Evolutionary conservation across 1,140 invertebrate genomes (phyloP).

Genomic region (Lordiphosa clarofinis): DNA sequence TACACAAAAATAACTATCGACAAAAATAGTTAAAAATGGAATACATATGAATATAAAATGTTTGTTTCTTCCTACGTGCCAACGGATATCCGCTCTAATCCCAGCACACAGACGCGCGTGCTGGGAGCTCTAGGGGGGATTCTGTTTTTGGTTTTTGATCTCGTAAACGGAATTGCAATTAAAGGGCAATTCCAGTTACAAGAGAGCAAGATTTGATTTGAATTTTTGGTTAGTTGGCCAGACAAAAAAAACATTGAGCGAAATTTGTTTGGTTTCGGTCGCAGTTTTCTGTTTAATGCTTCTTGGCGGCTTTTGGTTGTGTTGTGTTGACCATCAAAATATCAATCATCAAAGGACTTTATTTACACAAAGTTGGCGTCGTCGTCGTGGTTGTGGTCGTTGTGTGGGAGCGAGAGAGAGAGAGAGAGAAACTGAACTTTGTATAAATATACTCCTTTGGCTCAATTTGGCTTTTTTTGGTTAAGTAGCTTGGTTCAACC

Average conservation of each 20-base stretch:
- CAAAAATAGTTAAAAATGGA: slow-evolving; percentile 45
- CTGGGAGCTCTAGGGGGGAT: slow-evolving; percentile 51
- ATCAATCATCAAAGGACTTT: slow-evolving; percentile 71
- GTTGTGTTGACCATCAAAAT: not conserved
- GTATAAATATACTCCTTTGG: slow-evolving; percentile 80
- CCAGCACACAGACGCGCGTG: slow-evolving; percentile 69
- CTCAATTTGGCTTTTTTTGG: slow-evolving; percentile 23
- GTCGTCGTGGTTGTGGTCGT: not conserved
- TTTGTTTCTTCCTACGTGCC: slow-evolving; percentile 69
- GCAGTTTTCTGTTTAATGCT: slow-evolving; percentile 55
- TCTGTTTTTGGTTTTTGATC: slow-evolving; percentile 1
- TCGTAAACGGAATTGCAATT: slow-evolving; percentile 65
- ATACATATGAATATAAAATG: slow-evolving; percentile 48
- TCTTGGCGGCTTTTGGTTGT: slow-evolving; percentile 47
- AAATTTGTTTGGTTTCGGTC: slow-evolving; percentile 72
- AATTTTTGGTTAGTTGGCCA: slow-evolving; percentile 37
- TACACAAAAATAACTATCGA: slow-evolving; percentile 44
- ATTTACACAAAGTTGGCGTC: slow-evolving; percentile 75
- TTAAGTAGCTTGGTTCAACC: slow-evolving; percentile 23
- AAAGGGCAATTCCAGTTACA: slow-evolving; percentile 66
- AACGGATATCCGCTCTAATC: slow-evolving; percentile 54
- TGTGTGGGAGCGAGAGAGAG: slow-evolving; percentile 13
- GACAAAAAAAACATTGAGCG: slow-evolving; percentile 62
- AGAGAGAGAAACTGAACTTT: slow-evolving; percentile 49
- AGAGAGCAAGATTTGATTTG: too few species aligned